Conservation (phyloP, 37 sponge, comb jelly and placozoan species). For the Petrosia ficiformis region DNA sequence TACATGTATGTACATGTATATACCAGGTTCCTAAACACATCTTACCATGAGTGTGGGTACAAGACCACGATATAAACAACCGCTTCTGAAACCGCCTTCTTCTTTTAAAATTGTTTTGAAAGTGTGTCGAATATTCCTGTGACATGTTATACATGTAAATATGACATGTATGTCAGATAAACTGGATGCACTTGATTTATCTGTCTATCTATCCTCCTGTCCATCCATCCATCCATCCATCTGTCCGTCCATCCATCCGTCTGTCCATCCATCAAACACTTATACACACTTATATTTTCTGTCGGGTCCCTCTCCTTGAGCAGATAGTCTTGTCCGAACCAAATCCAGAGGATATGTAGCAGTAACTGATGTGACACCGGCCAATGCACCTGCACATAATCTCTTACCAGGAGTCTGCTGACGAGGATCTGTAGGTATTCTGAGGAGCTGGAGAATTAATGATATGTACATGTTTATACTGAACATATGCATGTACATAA, state of each 20-base stretch:
- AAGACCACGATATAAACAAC: constrained; percentile 52
- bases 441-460: no score
- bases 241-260: no score
- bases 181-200: no score
- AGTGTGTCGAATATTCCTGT: constrained; percentile 62
- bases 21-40: no score
- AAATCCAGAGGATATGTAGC: constrained; percentile 76
- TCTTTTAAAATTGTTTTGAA: constrained; percentile 55
- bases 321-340: constrained; percentile 59
- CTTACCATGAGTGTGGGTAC: constrained; percentile 57
- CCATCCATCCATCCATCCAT: no score
- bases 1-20: no score
- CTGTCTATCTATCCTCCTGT: no score
- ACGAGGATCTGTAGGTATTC: constrained; percentile 34
- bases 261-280: neutral
- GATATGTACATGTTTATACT: no score
- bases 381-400: constrained; percentile 62
- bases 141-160: neutral
- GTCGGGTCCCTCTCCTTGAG: constrained; percentile 49
- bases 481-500: no score
- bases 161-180: neutral
- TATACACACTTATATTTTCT: constrained; percentile 31
- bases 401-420: constrained; percentile 31
- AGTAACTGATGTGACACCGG: constrained; percentile 55
- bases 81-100: constrained; percentile 71